These are phyloP conservation scores for Loris lydekkerianus DNA, from an alignment of 2,797 vertebrate species.

Conservation along the genomic window DNA sequence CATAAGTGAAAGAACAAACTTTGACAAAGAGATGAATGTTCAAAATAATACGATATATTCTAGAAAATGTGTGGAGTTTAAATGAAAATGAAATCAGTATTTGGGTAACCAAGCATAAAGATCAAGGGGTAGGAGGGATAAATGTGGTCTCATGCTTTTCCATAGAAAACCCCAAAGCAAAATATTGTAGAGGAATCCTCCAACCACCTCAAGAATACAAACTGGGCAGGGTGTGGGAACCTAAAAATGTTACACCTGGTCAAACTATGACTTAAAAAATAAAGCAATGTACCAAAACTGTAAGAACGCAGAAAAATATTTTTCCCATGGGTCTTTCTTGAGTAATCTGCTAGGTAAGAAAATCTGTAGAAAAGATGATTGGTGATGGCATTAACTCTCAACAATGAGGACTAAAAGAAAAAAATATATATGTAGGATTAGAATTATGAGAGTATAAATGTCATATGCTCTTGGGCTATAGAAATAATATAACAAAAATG, in stretches of 20 bases:
- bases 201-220: background rate
- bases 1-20: background rate
- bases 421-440: background rate
- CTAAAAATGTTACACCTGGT: background rate
- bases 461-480: background rate
- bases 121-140: background rate
- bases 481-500: slow-evolving; percentile 9
- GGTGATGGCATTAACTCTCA: background rate
- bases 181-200: background rate
- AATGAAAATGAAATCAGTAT: background rate
- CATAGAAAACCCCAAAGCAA: slow-evolving; percentile 1
- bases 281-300: background rate
- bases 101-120: background rate
- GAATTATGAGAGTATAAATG: background rate
- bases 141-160: background rate
- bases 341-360: slow-evolving; percentile 24
- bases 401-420: background rate
- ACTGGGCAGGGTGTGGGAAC: background rate
- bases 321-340: background rate
- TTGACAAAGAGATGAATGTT: background rate
- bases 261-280: slow-evolving; percentile 10
- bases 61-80: background rate
- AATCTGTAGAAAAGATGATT: background rate
- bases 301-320: slow-evolving; percentile 39
- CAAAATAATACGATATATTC: slow-evolving; percentile 4